Conservation (phyloP, 1,140 invertebrate species). For the Drosophila arizonae region DNA sequence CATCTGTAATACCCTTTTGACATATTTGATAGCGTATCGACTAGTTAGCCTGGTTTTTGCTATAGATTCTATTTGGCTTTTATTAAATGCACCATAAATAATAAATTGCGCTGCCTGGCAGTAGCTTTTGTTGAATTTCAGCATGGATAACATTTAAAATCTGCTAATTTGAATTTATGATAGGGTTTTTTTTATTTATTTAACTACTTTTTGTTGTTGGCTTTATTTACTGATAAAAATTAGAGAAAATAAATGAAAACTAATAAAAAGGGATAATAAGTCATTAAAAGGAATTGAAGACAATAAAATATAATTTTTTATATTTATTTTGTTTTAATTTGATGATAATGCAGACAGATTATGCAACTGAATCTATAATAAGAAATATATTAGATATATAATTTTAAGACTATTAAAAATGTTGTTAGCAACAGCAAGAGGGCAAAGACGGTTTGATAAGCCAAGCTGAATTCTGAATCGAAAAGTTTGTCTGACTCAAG, state of each 20-base stretch:
- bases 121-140: conserved; percentile 61
- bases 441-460: too few species aligned
- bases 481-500: too few species aligned
- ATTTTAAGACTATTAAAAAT: too few species aligned
- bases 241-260: background rate
- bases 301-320: too few species aligned
- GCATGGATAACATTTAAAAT: conserved; percentile 73
- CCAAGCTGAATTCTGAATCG: too few species aligned
- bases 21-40: background rate
- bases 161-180: conserved; percentile 73
- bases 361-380: too few species aligned
- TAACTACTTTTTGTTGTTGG: conserved; percentile 2
- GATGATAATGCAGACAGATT: too few species aligned
- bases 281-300: background rate
- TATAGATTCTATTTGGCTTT: conserved; percentile 51
- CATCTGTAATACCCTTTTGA: too few species aligned
- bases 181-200: conserved; percentile 19
- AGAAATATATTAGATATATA: too few species aligned
- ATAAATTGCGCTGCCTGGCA: conserved; percentile 50
- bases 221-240: conserved; percentile 33
- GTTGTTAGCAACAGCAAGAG: too few species aligned
- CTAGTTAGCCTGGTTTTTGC: background rate
- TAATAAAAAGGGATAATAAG: background rate
- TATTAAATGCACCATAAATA: conserved; percentile 72
- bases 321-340: too few species aligned